Evolutionary conservation across 2,888 invertebrate genomes (phyloP), one percentile per base, ranked within the genome.

Genomic region (Polietes domitor): DNA sequence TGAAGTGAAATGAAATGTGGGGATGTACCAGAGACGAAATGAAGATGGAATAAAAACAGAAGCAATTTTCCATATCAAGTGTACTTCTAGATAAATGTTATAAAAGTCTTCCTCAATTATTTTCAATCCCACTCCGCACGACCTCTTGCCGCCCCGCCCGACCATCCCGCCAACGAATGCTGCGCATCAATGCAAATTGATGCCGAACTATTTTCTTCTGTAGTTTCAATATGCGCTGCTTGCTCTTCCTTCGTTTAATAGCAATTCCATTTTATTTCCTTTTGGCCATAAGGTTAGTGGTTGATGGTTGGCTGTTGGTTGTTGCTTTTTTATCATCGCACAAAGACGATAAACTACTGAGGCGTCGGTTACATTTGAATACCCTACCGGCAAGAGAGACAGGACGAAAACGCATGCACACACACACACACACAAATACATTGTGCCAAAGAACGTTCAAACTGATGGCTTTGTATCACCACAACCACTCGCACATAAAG

Each of bases 211-310:
- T 77, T 80, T 83, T 77, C 71, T 65, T 77, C 24, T 32, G 47
- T 65, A 75, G 74, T 71, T 74, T 68, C 71, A 37, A 21, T 68
- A 43, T 53, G 28, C 19, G 72, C 58, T 70, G 65, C 21, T 58
- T 17, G n/a, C 26, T 78, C 47, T 70, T 32, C 47, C 19, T 74
- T 58, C 53, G 63, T 71, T 79, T 72, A 65, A 83, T 78, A 74
- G 53, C 77, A 84, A 84, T 81, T 84, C 61, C 65, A 65, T 80
- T 83, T 79, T 79, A 80, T 83, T 77, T 81, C 72, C 80, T 61
- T 77, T 55, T 80, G 47, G 50, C 65, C 77, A 76, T 76, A 75
- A 79, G 63, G 80, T 77, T 80, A 74, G 77, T 80, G 77, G 73
- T 77, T 83, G 80, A 73, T 80, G 74, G 50, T 43, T 83, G 70